phyloP scores from a whole-genome alignment of 2,888 invertebrate species.

The Drosophila siamana region DNA sequence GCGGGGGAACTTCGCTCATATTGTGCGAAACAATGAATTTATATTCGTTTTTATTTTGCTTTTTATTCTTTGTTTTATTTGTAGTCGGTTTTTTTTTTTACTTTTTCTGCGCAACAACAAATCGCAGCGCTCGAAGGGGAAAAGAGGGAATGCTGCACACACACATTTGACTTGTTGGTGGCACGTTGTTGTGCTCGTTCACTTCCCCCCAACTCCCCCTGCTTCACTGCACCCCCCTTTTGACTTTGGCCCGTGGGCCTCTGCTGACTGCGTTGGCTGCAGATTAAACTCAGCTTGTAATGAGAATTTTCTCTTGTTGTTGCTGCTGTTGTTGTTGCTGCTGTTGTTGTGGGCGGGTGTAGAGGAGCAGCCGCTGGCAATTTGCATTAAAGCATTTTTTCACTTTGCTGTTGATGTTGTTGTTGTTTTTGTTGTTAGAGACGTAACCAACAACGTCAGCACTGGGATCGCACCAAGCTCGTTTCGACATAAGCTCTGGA shows the following conservation, averaged over 20 bases:
- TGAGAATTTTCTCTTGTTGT: slow-evolving; percentile 67
- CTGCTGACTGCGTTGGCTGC: slow-evolving; percentile 53
- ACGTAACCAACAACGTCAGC: slow-evolving; percentile 51
- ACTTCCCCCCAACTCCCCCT: neutral
- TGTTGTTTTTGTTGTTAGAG: slow-evolving; percentile 45
- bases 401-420: slow-evolving; percentile 23
- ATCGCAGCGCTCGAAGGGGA: neutral
- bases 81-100: neutral
- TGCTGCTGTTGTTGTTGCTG: slow-evolving; percentile 35
- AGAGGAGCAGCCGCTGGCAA: slow-evolving; percentile 56
- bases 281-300: slow-evolving; percentile 77
- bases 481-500: slow-evolving; percentile 28
- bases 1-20: slow-evolving; percentile 46
- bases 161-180: slow-evolving; percentile 39
- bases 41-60: slow-evolving; percentile 47
- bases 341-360: slow-evolving; percentile 14
- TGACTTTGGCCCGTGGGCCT: slow-evolving; percentile 41
- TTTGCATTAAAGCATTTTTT: slow-evolving; percentile 72
- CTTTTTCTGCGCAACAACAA: slow-evolving; percentile 5
- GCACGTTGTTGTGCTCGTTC: no score
- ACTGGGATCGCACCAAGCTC: slow-evolving; percentile 21
- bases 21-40: slow-evolving; percentile 78
- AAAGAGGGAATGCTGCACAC: slow-evolving; percentile 1
- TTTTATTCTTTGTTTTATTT: slow-evolving; percentile 18
- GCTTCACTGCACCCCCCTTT: neutral